These are phyloP conservation scores for Conus ventricosus DNA, from an alignment of 1,140 invertebrate species.

Conservation along the genomic window DNA sequence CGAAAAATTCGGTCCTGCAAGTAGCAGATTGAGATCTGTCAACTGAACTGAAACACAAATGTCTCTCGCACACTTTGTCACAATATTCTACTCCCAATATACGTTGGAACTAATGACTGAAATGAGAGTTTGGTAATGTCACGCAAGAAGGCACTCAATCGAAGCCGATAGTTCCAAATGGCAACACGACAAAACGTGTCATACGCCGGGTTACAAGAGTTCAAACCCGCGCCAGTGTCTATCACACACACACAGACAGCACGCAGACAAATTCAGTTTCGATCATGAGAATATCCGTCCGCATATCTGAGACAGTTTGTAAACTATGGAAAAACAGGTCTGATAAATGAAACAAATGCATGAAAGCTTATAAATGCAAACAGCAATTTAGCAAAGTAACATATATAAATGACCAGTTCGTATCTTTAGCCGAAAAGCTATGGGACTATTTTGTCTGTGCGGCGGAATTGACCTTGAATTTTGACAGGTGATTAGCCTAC, in stretches of 20 bases:
- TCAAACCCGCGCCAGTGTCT: constrained; percentile 33
- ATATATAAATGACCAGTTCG: too few relatives aligned
- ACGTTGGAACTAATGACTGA: not conserved
- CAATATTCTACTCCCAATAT: not conserved
- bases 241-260: constrained; percentile 13
- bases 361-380: too few relatives aligned
- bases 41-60: not conserved
- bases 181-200: constrained; percentile 22
- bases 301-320: not conserved
- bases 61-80: not conserved
- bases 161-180: constrained; percentile 8
- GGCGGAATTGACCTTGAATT: constrained; percentile 30
- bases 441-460: constrained; percentile 15
- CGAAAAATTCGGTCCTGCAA: constrained; percentile 20
- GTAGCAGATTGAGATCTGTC: not conserved
- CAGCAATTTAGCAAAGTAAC: too few relatives aligned
- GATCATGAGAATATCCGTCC: constrained; percentile 21
- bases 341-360: too few relatives aligned
- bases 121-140: not conserved
- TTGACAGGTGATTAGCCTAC: not conserved
- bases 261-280: constrained; percentile 8
- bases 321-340: not conserved
- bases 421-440: not conserved
- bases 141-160: not conserved
- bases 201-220: constrained; percentile 21